Evolutionary conservation across 2,888 invertebrate species (phyloP).

Genomic region (Lutraria lutraria): DNA sequence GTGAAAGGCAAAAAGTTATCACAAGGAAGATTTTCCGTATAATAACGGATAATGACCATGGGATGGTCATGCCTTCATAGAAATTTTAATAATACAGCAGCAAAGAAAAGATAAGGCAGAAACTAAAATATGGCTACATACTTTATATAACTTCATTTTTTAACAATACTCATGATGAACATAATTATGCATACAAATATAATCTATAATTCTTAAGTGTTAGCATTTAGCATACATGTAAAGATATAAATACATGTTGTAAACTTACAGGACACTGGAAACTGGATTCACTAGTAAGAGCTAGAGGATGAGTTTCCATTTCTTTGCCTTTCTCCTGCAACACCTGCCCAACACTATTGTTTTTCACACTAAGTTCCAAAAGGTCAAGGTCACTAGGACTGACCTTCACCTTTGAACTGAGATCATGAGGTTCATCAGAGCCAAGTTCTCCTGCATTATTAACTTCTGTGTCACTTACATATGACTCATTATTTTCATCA

Average conservation of each 20-base stretch:
- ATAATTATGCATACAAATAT: too few relatives aligned
- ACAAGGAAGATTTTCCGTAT: too few relatives aligned
- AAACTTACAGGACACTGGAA: conserved; percentile 36
- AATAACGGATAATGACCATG: too few relatives aligned
- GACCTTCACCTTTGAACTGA: conserved; percentile 57
- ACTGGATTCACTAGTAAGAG: conserved; percentile 16
- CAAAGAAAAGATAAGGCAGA: too few relatives aligned
- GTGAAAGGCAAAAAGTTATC: too few relatives aligned
- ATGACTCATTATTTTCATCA: conserved; percentile 25
- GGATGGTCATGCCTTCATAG: too few relatives aligned
- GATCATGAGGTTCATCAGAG: conserved; percentile 51
- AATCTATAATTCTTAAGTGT: too few relatives aligned
- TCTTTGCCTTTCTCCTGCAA: background rate
- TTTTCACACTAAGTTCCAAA: conserved; percentile 21
- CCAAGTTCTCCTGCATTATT: conserved; percentile 28
- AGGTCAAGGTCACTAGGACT: conserved; percentile 39
- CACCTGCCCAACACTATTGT: conserved; percentile 9
- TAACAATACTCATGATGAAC: too few relatives aligned
- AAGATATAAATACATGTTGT: background rate
- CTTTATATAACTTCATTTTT: too few relatives aligned
- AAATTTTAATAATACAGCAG: too few relatives aligned
- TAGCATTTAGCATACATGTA: too few relatives aligned
- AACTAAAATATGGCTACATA: too few relatives aligned
- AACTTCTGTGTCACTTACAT: conserved; percentile 11
- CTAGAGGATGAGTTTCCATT: background rate